A percentile compares a stretch with the other conserved stretches of the same genome.
These are phyloP conservation scores for Caenorhabditis angaria DNA, from an alignment of 2,888 invertebrate genomes.

Conservation along the genomic window DNA sequence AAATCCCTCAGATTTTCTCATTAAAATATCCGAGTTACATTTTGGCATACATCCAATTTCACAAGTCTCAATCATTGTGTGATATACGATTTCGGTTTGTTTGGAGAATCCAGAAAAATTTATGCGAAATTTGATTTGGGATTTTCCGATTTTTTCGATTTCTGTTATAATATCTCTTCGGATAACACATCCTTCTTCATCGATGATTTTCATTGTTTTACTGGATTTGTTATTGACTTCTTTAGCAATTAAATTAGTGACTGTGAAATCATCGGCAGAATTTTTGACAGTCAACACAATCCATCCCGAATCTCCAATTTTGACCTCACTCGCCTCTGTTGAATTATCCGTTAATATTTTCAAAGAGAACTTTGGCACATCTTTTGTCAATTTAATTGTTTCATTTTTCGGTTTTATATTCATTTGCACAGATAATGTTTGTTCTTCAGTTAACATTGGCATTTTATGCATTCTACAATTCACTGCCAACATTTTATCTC, in stretches of 20 bases:
- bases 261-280: constrained; percentile 25
- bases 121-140: constrained; percentile 27
- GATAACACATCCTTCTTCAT: constrained; percentile 39
- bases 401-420: constrained; percentile 37
- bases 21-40: constrained; percentile 31
- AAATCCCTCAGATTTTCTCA: constrained; percentile 11
- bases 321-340: constrained; percentile 31
- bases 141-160: constrained; percentile 21
- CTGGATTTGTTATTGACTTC: constrained; percentile 22
- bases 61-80: constrained; percentile 37
- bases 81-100: constrained; percentile 39
- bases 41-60: constrained; percentile 39
- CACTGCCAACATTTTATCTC: constrained; percentile 64
- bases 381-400: constrained; percentile 27
- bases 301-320: constrained; percentile 46
- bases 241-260: constrained; percentile 28
- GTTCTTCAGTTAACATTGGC: constrained; percentile 24
- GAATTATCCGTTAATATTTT: constrained; percentile 32
- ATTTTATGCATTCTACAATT: constrained; percentile 39
- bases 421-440: constrained; percentile 43
- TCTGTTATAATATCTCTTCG: constrained; percentile 33
- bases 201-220: constrained; percentile 22
- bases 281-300: constrained; percentile 28
- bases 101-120: constrained; percentile 38
- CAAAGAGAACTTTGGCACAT: constrained; percentile 29